Percentiles rank a stretch among this genome's conserved stretches.
These are phyloP conservation scores for Xylota sylvarum DNA, from an alignment of 2,888 invertebrate genomes.

Conservation along the genomic window DNA sequence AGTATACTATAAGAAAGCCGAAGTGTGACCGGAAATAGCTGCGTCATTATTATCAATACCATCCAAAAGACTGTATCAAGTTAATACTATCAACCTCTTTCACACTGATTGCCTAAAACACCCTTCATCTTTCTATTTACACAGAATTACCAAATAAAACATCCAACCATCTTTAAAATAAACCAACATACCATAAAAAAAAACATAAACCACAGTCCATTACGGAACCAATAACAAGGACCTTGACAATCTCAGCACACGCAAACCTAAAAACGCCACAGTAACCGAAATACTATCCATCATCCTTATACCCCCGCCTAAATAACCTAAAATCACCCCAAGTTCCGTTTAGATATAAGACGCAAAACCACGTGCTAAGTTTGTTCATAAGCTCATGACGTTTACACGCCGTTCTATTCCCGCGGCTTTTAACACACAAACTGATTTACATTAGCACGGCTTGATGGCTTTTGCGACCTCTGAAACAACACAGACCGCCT, in stretches of 20 bases:
- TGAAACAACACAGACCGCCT: constrained; percentile 6
- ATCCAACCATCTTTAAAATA: not conserved
- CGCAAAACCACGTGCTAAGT: not conserved
- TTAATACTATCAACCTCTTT: too few species aligned
- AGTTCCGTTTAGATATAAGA: not conserved
- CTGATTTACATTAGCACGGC: constrained; percentile 1
- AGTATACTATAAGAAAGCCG: too few species aligned
- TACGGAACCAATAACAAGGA: not conserved
- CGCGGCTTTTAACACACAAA: constrained; percentile 8
- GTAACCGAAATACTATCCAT: not conserved
- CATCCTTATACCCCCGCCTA: not conserved
- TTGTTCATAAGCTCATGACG: constrained; percentile 14
- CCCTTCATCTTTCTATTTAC: too few species aligned
- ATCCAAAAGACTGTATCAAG: too few species aligned
- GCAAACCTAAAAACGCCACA: not conserved
- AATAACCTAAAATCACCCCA: not conserved
- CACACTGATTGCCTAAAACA: too few species aligned
- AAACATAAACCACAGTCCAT: not conserved
- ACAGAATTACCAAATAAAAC: too few species aligned
- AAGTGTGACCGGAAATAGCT: too few species aligned
- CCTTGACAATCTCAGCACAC: not conserved
- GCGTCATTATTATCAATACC: too few species aligned
- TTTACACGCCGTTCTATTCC: not conserved
- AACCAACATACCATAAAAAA: not conserved
- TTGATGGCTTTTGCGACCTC: constrained; percentile 12